phyloP scores from a whole-genome alignment of 2,888 invertebrate species.

The Sesamia inferens region DNA sequence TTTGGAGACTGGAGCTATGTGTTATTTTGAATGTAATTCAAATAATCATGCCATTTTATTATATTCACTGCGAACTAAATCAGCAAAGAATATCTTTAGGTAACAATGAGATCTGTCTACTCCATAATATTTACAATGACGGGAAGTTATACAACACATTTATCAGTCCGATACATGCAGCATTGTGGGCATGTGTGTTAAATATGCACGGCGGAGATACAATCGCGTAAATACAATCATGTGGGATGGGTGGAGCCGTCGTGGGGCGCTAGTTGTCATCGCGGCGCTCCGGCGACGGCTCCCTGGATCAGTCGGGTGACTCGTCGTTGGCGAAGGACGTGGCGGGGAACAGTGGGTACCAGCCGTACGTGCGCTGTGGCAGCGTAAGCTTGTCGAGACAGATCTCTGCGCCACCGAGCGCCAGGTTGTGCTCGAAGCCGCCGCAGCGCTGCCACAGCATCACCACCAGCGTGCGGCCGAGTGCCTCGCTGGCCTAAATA shows the following conservation, averaged over 20 bases:
- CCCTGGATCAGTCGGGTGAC: conserved; percentile 88
- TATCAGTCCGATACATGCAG: conserved; percentile 55
- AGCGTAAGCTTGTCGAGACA: conserved; percentile 95
- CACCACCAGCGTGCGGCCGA: conserved; percentile 95
- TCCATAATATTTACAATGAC: conserved; percentile 62
- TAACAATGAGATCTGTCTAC: conserved; percentile 24
- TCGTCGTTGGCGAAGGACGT: conserved; percentile 93
- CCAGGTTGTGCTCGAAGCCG: conserved; percentile 95
- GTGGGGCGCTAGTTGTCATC: conserved; percentile 79
- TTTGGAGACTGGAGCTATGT: background rate
- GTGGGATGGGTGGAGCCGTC: conserved; percentile 74
- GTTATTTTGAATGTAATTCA: background rate
- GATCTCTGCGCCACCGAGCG: conserved; percentile 96
- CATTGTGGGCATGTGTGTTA: conserved; percentile 53
- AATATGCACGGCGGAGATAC: conserved; percentile 54
- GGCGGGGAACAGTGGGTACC: conserved; percentile 98
- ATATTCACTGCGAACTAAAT: conserved; percentile 15
- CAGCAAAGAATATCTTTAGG: conserved; percentile 32
- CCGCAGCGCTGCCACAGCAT: conserved; percentile 98
- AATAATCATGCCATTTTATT: background rate
- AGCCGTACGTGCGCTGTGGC: conserved; percentile 95
- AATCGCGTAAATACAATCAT: conserved; percentile 41
- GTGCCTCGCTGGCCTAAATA: conserved; percentile 92
- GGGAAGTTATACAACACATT: conserved; percentile 47
- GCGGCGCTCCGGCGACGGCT: conserved; percentile 88